Evolutionary conservation across 2,113 vertebrate species (phyloP), one percentile per base, ranked within the genome.

Genomic region (Hippocampus comes): DNA sequence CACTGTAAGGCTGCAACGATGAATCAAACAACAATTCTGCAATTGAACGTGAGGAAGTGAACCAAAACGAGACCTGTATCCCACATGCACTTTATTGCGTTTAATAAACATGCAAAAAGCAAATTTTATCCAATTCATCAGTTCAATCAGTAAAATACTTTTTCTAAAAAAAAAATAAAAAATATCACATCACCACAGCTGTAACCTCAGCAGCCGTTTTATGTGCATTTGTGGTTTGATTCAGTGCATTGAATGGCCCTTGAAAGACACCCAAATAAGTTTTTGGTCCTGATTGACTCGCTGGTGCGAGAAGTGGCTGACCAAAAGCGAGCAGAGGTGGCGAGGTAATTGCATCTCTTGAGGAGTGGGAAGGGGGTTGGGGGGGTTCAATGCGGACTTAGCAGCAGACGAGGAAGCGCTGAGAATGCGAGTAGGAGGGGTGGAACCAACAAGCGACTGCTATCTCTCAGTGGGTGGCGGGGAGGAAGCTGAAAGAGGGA

Each of bases 301-400:
- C 15, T 56, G 20, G 51, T 67, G 4, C 73, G 74, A 79, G 72
- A 79, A 73, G 67, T 69, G 68, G 0, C 30, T 69, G 65, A 72
- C 43, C 70, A 38, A 64, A 70, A 70, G 73, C 25, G 41, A 63
- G 43, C 43, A 46, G 55, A 81, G 68, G 49, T 25, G 23, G 46
- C 46, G 48, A 70, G 74, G 78, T 82, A 82, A 88, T 82, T 84
- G 70, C 75, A 63, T 79, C 72, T 78, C 77, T 64, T 12, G 78
- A 63, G 60, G 59, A n/a, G 11, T 61, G 59, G 23, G 27, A 38
- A 12, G 10, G 59, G 59, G 23, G 0, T 0, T 1, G 25, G 12
- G 49, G 15, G 49, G 69, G 81, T 21, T 60, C 0, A 41, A 68
- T 63, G 8, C 21, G 49, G 71, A 65, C 63, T 53, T 23, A 66